phyloP scores from a whole-genome alignment of 2,797 vertebrate species.

The Acanthis flammea region DNA sequence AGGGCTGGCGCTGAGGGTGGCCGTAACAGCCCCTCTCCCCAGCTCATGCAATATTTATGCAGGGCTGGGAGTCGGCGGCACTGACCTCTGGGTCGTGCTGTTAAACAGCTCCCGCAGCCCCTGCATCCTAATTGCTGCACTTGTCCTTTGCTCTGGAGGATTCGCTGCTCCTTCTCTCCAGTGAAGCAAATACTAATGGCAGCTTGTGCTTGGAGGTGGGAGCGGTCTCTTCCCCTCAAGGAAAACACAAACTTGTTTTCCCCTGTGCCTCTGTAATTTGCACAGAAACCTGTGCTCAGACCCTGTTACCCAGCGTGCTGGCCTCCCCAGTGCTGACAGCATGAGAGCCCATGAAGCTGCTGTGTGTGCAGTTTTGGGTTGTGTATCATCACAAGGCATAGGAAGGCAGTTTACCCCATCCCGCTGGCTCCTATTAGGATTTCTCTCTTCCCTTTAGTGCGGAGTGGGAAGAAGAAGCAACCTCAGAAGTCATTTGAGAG shows the following conservation, averaged over 20 bases:
- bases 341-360: neutral
- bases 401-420: neutral
- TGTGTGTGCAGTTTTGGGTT: neutral
- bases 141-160: slow-evolving; percentile 82
- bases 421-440: neutral
- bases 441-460: neutral
- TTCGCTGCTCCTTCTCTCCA: slow-evolving; percentile 67
- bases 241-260: slow-evolving; percentile 42
- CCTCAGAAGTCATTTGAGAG: neutral
- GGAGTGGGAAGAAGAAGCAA: neutral
- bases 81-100: slow-evolving; percentile 84
- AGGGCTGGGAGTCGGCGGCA: slow-evolving; percentile 80
- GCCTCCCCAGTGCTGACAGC: neutral
- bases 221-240: slow-evolving; percentile 29
- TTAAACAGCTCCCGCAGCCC: slow-evolving; percentile 85
- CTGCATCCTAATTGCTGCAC: slow-evolving; percentile 85
- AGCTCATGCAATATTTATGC: slow-evolving; percentile 88
- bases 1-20: slow-evolving; percentile 42
- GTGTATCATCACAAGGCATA: neutral
- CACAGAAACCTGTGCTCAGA: neutral
- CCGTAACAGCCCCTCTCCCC: slow-evolving; percentile 58
- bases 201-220: slow-evolving; percentile 24
- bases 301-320: fast-evolving
- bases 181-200: slow-evolving; percentile 75
- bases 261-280: neutral